phyloP scores from a whole-genome alignment of 1,140 invertebrate species.

The Zaprionus taronus region DNA sequence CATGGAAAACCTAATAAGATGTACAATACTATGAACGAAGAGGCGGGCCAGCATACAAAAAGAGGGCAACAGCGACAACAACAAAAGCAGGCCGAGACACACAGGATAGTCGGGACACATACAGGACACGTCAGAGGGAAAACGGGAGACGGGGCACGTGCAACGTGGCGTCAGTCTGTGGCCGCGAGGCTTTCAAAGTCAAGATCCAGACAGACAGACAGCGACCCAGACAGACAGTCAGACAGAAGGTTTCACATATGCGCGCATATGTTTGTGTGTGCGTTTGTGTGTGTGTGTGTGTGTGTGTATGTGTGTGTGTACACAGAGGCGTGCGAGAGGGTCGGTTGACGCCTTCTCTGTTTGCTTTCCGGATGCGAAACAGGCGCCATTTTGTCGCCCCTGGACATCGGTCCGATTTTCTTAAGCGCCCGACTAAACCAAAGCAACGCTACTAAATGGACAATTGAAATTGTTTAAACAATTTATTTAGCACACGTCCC shows the following conservation, averaged over 20 bases:
- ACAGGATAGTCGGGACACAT: neutral
- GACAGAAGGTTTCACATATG: slow-evolving; percentile 37
- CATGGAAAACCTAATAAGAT: slow-evolving; percentile 45
- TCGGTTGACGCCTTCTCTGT: slow-evolving; percentile 23
- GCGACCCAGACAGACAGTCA: slow-evolving; percentile 39
- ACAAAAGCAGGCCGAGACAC: slow-evolving; percentile 20
- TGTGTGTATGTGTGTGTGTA: neutral
- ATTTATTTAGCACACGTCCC: slow-evolving; percentile 9
- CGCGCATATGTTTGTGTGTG: slow-evolving; percentile 6
- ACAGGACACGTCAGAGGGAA: slow-evolving; percentile 15
- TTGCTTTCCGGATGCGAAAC: slow-evolving; percentile 29
- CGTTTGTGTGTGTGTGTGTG: neutral
- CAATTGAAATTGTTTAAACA: slow-evolving; percentile 36
- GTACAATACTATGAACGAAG: slow-evolving; percentile 28
- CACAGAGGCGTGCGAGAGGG: slow-evolving; percentile 1
- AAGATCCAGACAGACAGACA: slow-evolving; percentile 40
- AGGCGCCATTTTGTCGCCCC: slow-evolving; percentile 44
- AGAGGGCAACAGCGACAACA: slow-evolving; percentile 21
- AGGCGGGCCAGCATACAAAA: slow-evolving; percentile 19
- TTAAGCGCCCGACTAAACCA: slow-evolving; percentile 30
- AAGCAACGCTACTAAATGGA: slow-evolving; percentile 6
- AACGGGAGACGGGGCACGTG: slow-evolving; percentile 33
- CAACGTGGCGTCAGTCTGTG: slow-evolving; percentile 47
- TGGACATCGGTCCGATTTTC: slow-evolving; percentile 32
- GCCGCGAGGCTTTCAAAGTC: slow-evolving; percentile 41